Percentiles rank a stretch among this genome's conserved stretches.
Conservation (phyloP, 2,888 invertebrate genomes). For the Pomacea canaliculata region DNA sequence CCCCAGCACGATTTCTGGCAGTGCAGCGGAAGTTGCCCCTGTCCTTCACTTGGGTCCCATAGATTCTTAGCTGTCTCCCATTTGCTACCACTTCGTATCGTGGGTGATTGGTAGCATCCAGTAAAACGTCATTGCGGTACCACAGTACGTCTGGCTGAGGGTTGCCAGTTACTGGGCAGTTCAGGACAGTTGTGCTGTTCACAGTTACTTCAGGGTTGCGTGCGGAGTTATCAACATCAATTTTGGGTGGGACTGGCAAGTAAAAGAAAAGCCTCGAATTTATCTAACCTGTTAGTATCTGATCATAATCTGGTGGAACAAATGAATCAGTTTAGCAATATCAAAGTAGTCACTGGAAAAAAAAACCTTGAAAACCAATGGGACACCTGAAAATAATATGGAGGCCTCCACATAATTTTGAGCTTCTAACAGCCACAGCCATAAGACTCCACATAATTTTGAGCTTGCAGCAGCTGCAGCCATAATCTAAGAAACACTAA, state of each 20-base stretch:
- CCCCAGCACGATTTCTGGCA: conserved; percentile 71
- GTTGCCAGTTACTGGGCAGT: conserved; percentile 65
- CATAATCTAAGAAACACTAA: too few species aligned
- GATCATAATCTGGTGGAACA: too few species aligned
- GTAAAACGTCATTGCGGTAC: conserved; percentile 56
- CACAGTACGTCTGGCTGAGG: conserved; percentile 64
- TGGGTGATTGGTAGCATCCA: conserved; percentile 47
- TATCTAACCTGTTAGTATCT: too few species aligned
- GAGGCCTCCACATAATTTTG: too few species aligned
- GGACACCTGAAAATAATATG: neutral
- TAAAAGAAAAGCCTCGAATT: neutral
- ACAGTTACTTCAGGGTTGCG: conserved; percentile 54
- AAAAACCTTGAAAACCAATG: conserved; percentile 11
- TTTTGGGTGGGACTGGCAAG: conserved; percentile 62
- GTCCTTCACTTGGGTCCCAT: conserved; percentile 56
- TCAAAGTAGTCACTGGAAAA: too few species aligned
- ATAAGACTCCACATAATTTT: too few species aligned
- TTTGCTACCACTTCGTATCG: conserved; percentile 52
- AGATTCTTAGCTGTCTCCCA: conserved; percentile 60
- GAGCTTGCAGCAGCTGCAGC: too few species aligned
- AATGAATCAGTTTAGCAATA: too few species aligned
- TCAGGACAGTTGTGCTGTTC: conserved; percentile 59
- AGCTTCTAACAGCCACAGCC: too few species aligned
- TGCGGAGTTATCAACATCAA: conserved; percentile 46
- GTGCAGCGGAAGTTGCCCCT: conserved; percentile 66